phyloP scores from a whole-genome alignment of 1,140 invertebrate genomes.

The Druon quercuslanigerum region DNA sequence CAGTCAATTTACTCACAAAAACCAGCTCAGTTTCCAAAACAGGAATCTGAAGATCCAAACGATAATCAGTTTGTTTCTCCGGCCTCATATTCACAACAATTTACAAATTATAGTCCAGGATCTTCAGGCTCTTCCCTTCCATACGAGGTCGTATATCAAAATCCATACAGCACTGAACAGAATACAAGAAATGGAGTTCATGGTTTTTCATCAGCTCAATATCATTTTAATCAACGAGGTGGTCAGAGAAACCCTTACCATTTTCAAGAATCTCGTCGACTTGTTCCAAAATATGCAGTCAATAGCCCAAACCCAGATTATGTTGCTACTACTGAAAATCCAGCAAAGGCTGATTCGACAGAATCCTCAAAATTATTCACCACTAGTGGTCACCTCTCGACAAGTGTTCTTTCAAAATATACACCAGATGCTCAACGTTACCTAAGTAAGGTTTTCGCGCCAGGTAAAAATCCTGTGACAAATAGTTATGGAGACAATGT shows the following conservation, averaged over 20 bases:
- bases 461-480: slow-evolving; percentile 41
- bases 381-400: slow-evolving; percentile 43
- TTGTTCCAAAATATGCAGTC: slow-evolving; percentile 58
- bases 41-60: slow-evolving; percentile 43
- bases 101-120: slow-evolving; percentile 10
- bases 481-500: slow-evolving; percentile 48
- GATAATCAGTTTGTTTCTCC: slow-evolving; percentile 53
- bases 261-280: slow-evolving; percentile 4
- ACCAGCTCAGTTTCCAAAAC: slow-evolving; percentile 67
- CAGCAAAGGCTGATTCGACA: slow-evolving; percentile 27
- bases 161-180: slow-evolving; percentile 1
- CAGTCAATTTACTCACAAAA: slow-evolving; percentile 61
- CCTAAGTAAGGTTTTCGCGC: slow-evolving; percentile 54
- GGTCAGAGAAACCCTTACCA: slow-evolving; percentile 1
- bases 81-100: background rate
- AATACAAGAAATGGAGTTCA: slow-evolving; percentile 3
- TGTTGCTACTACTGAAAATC: slow-evolving; percentile 47
- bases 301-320: slow-evolving; percentile 66
- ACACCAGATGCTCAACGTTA: slow-evolving; percentile 52
- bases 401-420: slow-evolving; percentile 51
- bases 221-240: background rate
- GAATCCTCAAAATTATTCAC: slow-evolving; percentile 40
- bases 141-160: background rate
- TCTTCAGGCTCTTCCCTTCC: background rate
- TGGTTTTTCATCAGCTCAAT: slow-evolving; percentile 1